Base-by-base conservation (phyloP, 2,888 invertebrate genomes). In the Blastobasis adustella region DNA sequence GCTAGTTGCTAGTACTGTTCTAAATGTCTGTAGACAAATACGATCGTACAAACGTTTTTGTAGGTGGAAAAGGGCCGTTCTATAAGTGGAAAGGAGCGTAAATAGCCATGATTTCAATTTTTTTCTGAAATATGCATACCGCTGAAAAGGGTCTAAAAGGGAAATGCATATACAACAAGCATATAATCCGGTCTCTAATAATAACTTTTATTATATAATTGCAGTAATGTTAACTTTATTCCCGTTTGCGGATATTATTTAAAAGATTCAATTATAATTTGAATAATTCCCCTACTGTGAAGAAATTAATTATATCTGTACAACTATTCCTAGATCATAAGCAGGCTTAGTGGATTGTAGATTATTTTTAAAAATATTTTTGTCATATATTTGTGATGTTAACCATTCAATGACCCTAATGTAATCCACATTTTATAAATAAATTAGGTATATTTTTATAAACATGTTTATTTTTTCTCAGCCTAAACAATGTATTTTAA, bases 381-480 rank as follows among this genome's bases (percentile, higher is more conserved):
- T 23, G 23, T 23, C 23, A 23, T 23, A 23, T 61, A 66, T 71
- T 71, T 75, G 75, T 73, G 76, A 76, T 72, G 71, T 77, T 76
- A 71, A 75, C 76, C 75, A 78, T 76, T 69, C 69, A 68, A 72
- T 72, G 69, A 73, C 71, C 65, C 64, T 70, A 73, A 71, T 76
- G 67, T 80, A 74, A 76, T 74, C 73, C 67, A 62, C 66, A 68
- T 68, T 73, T 75, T 73, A 71, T 62, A 55, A 73, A 74, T 77
- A 77, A 78, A 65, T 71, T 52, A 73, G 65, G 64, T 69, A 65
- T 75, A 73, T 79, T 76, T 74, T 73, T 70, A 50, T 58, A 57
- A 57, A 56, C 51, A 56, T 37, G 38, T 51, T 48, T 59, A 49
- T 49, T 58, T 50, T 59, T 56, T 47, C 44, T 45, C 38, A 46